These are phyloP conservation scores for Dendroctonus ponderosae DNA, from an alignment of 1,140 invertebrate species.

Conservation along the genomic window DNA sequence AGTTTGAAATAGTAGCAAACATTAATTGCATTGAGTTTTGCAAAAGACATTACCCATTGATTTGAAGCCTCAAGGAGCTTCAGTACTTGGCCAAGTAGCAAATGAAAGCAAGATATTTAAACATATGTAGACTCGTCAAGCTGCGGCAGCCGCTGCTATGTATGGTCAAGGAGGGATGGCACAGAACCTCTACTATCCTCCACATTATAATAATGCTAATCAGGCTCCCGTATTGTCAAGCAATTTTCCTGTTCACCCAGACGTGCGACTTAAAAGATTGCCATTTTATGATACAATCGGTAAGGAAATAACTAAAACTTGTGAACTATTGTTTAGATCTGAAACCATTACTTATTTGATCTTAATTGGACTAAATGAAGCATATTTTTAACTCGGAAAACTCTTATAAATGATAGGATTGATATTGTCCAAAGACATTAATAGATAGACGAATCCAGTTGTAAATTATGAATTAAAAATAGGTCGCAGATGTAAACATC, in stretches of 20 bases:
- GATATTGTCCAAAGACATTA: too few relatives aligned
- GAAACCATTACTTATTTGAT: too few relatives aligned
- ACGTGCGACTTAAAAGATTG: slow-evolving; percentile 85
- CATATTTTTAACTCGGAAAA: too few relatives aligned
- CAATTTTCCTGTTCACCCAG: slow-evolving; percentile 75
- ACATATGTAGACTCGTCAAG: slow-evolving; percentile 38
- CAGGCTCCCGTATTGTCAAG: slow-evolving; percentile 28
- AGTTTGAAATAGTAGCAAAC: background rate
- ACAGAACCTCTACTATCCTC: slow-evolving; percentile 39
- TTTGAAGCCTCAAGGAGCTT: background rate
- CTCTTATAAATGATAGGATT: too few relatives aligned
- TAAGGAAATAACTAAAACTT: slow-evolving; percentile 3
- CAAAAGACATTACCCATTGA: background rate
- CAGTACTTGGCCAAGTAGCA: background rate
- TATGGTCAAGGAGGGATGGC: slow-evolving; percentile 31
- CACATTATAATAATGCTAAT: slow-evolving; percentile 36
- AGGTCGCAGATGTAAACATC: too few relatives aligned
- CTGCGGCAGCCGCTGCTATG: slow-evolving; percentile 36
- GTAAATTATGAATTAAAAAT: too few relatives aligned
- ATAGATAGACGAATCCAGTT: too few relatives aligned
- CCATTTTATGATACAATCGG: slow-evolving; percentile 84
- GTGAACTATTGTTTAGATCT: background rate
- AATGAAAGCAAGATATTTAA: background rate
- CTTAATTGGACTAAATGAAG: too few relatives aligned
- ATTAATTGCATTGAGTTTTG: background rate